These are phyloP conservation scores for Catharus fuscescens DNA, from an alignment of 2,113 vertebrate genomes.

Conservation along the genomic window DNA sequence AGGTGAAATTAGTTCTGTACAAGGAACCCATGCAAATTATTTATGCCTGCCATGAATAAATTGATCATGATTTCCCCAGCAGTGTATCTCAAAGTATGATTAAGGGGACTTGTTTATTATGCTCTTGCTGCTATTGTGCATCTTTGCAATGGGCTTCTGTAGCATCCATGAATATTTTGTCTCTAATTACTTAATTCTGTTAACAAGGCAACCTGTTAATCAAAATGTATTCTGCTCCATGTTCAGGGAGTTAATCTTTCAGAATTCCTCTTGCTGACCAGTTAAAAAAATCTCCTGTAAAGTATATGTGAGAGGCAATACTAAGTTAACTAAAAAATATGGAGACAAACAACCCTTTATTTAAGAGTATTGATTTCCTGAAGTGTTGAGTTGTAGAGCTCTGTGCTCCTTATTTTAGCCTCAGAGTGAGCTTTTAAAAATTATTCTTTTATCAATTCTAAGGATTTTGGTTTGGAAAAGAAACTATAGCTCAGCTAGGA, in stretches of 20 bases:
- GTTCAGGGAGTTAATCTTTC: slow-evolving; percentile 7
- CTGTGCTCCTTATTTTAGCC: neutral
- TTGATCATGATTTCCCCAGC: neutral
- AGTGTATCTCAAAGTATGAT: neutral
- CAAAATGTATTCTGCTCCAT: neutral
- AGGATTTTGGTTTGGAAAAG: neutral
- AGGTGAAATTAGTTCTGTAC: neutral
- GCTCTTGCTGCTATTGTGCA: neutral
- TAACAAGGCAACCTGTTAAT: neutral
- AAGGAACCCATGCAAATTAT: neutral
- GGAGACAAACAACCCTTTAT: neutral
- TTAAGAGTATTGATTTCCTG: neutral
- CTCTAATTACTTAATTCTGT: neutral
- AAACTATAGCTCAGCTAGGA: neutral
- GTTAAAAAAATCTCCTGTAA: slow-evolving; percentile 25
- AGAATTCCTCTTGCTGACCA: neutral
- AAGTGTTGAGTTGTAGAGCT: neutral
- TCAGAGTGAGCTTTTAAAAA: neutral
- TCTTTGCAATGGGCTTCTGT: neutral
- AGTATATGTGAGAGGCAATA: neutral
- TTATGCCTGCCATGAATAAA: neutral
- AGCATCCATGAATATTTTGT: neutral
- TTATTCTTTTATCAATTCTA: neutral
- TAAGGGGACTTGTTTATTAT: neutral
- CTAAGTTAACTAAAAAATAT: neutral